Percentiles rank a stretch among this genome's conserved stretches.
Evolutionary conservation across 2,113 vertebrate genomes (phyloP).

Genomic region (Megaceryle torquata): DNA sequence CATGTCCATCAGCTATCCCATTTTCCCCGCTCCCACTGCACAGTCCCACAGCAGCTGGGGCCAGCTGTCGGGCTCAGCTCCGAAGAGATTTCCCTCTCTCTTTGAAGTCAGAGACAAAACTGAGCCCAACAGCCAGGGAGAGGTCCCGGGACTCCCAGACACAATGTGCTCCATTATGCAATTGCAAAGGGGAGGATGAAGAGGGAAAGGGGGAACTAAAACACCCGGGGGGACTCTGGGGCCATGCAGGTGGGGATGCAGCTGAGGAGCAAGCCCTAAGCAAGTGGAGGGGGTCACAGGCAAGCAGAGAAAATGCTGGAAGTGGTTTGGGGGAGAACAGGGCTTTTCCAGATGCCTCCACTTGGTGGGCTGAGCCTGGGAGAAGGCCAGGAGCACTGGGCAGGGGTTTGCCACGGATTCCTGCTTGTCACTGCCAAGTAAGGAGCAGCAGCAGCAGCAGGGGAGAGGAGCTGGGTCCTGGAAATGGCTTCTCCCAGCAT

Average conservation of each 20-base stretch:
- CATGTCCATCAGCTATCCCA: fast-evolving
- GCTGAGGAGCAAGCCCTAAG: not conserved
- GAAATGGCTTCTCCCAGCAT: fast-evolving
- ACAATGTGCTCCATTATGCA: not conserved
- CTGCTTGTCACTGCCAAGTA: not conserved
- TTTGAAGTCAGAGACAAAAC: not conserved
- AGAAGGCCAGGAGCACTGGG: not conserved
- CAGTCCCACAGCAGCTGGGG: not conserved
- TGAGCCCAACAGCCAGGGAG: not conserved
- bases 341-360: not conserved
- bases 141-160: not conserved
- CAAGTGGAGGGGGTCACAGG: not conserved
- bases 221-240: too few species aligned
- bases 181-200: not conserved
- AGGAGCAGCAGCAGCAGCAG: not conserved
- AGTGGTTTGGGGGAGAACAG: not conserved
- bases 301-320: fast-evolving
- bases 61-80: not conserved
- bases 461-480: not conserved
- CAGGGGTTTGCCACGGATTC: not conserved
- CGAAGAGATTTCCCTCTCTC: not conserved
- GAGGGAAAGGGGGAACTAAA: not conserved
- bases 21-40: fast-evolving
- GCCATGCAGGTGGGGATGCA: not conserved
- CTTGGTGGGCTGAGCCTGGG: fast-evolving